Base-by-base conservation (phyloP, 2,888 invertebrate species). In the Itoplectis maculator region DNA sequence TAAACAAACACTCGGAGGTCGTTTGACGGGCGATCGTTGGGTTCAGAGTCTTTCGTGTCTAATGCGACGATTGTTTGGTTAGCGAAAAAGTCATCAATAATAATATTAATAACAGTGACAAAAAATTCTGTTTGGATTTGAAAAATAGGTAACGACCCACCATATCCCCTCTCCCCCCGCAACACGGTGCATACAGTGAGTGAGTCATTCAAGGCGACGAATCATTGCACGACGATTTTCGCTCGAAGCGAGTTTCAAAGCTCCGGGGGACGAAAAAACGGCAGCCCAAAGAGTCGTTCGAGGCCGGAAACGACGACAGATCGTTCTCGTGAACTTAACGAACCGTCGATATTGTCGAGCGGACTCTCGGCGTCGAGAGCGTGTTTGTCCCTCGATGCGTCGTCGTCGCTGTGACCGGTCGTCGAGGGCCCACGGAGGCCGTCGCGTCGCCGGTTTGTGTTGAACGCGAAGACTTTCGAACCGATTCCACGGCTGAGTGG, bases 401-500 rank as follows among this genome's bases (percentile, higher is more conserved):
- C 59, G 65, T 42, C 47, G 29, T n/a, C 9, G 45, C 11, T 35
- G 47, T 29, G 61, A 54, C 61, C 65, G 73, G 35, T 72, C 42
- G 40, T 29, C 29, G 40, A 54, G 29, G 18, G 72, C 6, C 45
- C 56, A 49, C 42, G 20, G 6, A 51, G n/a, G 49, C 8, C 6
- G 8, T 59, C 68, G 63, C 45, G 42, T 49, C 63, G 54, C 42
- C 66, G 37, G n/a, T n/a, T n/a, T n/a, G 42, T 47, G 59, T 54
- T 29, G 66, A 63, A n/a, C n/a, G n/a, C 73, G 68, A 79, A 68
- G 65, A 82, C 79, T 84, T 80, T 84, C 79, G 72, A 81, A 84
- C 61, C 75, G 81, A 82, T 84, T 83, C 75, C 73, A 84, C 81
- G 85, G 84, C 68, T 56, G 76, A 84, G 54, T 49, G 82, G 68